Evolutionary conservation across 2,888 invertebrate genomes (phyloP), one percentile per base, ranked within the genome.

Genomic region (Ceraclea dissimilis): DNA sequence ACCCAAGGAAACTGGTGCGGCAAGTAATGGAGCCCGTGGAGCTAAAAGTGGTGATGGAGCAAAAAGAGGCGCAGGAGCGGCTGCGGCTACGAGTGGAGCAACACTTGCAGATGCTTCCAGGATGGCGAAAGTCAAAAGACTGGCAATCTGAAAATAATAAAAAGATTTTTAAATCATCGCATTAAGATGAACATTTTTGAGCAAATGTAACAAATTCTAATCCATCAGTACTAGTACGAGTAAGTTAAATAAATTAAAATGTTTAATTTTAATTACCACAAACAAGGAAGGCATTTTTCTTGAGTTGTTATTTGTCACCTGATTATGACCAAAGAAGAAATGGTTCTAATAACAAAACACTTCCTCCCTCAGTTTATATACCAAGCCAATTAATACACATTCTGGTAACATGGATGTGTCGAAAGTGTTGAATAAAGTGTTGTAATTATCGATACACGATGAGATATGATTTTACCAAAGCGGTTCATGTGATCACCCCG

Each of bases 1-100:
- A 13, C 46, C 34, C 19, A 59, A 64, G 2, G 68, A 67, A 48
- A 66, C 54, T 6, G 62, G 61, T 22, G 64, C 64, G 43, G 64
- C 63, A 6, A 65, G 64, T 66, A 21, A 60, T 26, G 49, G 48
- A 6, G 49, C 54, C 19, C 31, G 26, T 16, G 51, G 51, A 10
- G 68, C 66, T 20, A 65, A 63, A 2, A 79, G 79, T 18, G 80
- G 76, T 13, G 80, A 78, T 2, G 67, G 65, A 66, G 52, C 44
- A 2, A 34, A 16, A 4, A 48, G 39, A 0, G 52, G 33, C 2
- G 21, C 59, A 0, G 75, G 74, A 13, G 77, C 73, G 16, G 63
- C 63, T 47, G 66, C 67, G 10, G 60, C 52, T 49, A 43, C 51
- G 31, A 31, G 54, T 1, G 62, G 61, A 2, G 66, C 64, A 31